Base-by-base conservation (phyloP, 1,140 invertebrate genomes). In the Drosophila mayri region DNA sequence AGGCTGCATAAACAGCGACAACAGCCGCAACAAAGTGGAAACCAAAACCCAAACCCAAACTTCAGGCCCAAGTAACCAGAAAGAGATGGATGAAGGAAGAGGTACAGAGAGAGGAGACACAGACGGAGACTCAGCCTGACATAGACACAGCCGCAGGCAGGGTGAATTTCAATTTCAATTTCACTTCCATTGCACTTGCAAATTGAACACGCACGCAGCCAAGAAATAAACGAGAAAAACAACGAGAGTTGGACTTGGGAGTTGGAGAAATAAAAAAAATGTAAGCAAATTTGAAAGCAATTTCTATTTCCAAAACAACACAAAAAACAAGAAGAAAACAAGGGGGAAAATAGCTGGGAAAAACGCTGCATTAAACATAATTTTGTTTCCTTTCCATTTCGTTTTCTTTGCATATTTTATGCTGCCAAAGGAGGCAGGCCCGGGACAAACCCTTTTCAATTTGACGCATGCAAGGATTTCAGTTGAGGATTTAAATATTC, bases 401-500 rank as follows among this genome's bases (percentile, higher is more conserved):
- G 58, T 63, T 82, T 73, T 47, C 55, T 60, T 63, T 80, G 79
- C 76, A 80, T 88, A 88, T 88, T 77, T 83, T 57, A 77, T 77
- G 76, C 25, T 22, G 44, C 30, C 47, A 32, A 14, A 50, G 30
- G n/a, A 18, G 49, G 28, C 28, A 4, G n/a, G n/a, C 25, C 47
- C 22, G 46, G 41, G 49, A 61, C 20, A 79, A 79, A 83, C 77
- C 80, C 81, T 90, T 80, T 90, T 87, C 80, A 79, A 76, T 82
- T 72, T 83, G 58, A 52, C 43, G 59, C 63, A 73, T 52, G 71
- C 68, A 65, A 54, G 76, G 76, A 81, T 65, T 77, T 74, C 62
- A 61, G 67, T 60, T 47, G 50, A 35, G 80, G 85, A 90, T 84
- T 87, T 87, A 90, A 87, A 87, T 87, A 84, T 87, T 88, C 84